Conservation (phyloP, 1,140 invertebrate genomes). For the Drosophila subobscura region DNA sequence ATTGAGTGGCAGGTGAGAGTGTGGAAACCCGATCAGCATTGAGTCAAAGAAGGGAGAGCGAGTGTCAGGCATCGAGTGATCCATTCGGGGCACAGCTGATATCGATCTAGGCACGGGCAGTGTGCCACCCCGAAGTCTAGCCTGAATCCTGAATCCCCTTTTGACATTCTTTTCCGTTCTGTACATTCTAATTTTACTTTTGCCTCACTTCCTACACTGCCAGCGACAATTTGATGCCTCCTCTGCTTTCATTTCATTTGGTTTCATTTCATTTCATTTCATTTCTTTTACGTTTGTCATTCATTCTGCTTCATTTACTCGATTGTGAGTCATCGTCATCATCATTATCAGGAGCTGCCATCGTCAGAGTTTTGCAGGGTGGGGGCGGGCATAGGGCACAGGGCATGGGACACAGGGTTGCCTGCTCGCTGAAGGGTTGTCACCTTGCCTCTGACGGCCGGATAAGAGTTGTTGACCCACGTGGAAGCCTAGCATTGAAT, state of each 20-base stretch:
- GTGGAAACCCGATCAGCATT: background rate
- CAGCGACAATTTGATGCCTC: constrained; percentile 44
- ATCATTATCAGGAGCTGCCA: constrained; percentile 15
- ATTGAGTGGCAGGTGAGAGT: constrained; percentile 17
- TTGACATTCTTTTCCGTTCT: too few relatives aligned
- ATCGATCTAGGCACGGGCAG: too few relatives aligned
- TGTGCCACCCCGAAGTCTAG: too few relatives aligned
- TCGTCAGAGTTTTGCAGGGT: constrained; percentile 7
- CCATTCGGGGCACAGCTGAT: too few relatives aligned
- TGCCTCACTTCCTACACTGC: constrained; percentile 10
- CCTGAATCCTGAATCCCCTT: too few relatives aligned
- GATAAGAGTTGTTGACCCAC: constrained; percentile 72
- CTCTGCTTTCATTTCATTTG: constrained; percentile 21
- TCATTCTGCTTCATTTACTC: constrained; percentile 80
- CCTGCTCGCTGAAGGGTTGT: constrained; percentile 15
- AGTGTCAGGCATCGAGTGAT: too few relatives aligned
- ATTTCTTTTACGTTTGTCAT: constrained; percentile 66
- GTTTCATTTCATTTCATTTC: constrained; percentile 45
- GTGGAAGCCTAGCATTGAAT: constrained; percentile 47
- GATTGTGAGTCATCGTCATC: constrained; percentile 69
- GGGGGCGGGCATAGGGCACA: constrained; percentile 12
- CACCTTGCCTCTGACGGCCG: constrained; percentile 53
- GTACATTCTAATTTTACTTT: background rate
- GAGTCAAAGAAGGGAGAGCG: too few relatives aligned
- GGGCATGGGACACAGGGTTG: background rate